Base-by-base conservation (phyloP, 2,113 vertebrate species). In the Neotoma lepida region DNA sequence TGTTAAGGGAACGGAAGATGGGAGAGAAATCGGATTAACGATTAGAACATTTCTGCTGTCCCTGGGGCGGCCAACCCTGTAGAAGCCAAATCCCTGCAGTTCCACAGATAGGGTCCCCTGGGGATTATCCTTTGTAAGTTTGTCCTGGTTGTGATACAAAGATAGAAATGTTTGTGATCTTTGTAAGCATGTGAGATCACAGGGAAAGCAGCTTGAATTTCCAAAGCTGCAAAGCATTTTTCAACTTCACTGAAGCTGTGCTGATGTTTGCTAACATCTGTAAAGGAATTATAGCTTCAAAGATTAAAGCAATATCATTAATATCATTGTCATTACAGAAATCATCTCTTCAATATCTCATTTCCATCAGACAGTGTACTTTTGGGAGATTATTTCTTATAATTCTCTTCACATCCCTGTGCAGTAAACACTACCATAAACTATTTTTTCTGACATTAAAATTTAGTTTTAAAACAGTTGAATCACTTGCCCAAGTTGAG, bases 131-230 rank as follows among this genome's bases (percentile, higher is more conserved):
- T 96, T 95, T 94, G 76, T 91, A 82, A 97, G 33, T 89, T 86
- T 95, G 73, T 85, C 77, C 85, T 86, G 76, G 76, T 89, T 94
- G 93, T 76, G 64, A 93, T 81, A 94, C n/a, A 91, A 91, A 90
- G 94, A 97, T 95, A 93, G 80, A 94, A 89, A 91, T 66, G 66
- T 87, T 66, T 96, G 94, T 95, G 94, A 94, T 96, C 95, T 96
- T 95, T 76, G 81, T 76, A 97, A 90, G 74, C 74, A 63, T 81
- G 58, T 93, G 94, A 97, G 88, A 96, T 85, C 70, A 86, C 70
- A 91, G 58, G 95, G 54, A 77, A 89, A 93, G 30, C 93, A 88
- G 89, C 51, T 33, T 88, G 88, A 64, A 82, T 92, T 94, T 78
- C 70, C 39, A 96, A 80, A 96, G 28, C 46, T 66, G 61, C 73